Evolutionary conservation across 2,797 vertebrate genomes (phyloP), one percentile per base, ranked within the genome.

Genomic region (Gastrophryne carolinensis): DNA sequence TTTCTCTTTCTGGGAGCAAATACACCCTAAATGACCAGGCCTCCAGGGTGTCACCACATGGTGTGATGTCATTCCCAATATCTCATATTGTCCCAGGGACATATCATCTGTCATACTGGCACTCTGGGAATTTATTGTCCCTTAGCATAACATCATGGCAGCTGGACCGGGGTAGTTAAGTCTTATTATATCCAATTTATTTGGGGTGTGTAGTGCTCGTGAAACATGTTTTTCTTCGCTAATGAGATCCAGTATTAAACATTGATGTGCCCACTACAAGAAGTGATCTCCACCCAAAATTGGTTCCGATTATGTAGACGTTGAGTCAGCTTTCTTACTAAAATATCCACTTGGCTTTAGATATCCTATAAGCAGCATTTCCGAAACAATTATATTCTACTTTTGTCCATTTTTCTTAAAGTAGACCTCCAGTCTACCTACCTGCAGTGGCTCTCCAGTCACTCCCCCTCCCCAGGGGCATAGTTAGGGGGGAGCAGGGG

Each of bases 131-230:
- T n/a, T n/a, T n/a, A n/a, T 12, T 26, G 12, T n/a, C 24, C 5
- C 6, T 68, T 17, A 68, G 8, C 23, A 39, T 68, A 17, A 37
- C 65, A 19, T 29, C 15, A 68, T 23, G 32, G 13, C 64, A 67
- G 64, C 49, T 67, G 49, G 53, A 37, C 21, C 17, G 37, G 21
- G 15, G 15, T 54, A 68, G 53, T 68, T 68, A 68, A 39, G 50
- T 19, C 15, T 50, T n/a, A n/a, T n/a, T n/a, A n/a, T n/a, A n/a
- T n/a, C n/a, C n/a, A 54, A 68, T 68, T 68, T 54, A 56, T 13
- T 68, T 19, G 37, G 65, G 65, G 65, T 29, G 65, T 37, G 65
- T 27, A 29, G 50, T 68, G 49, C 65, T 67, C 21, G 23, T 44
- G 19, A 57, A 12, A 50, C 29, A 26, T 34, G 41, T 64, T 17